Conservation (phyloP, 2,888 invertebrate genomes). For the Temnothorax unifasciatus region DNA sequence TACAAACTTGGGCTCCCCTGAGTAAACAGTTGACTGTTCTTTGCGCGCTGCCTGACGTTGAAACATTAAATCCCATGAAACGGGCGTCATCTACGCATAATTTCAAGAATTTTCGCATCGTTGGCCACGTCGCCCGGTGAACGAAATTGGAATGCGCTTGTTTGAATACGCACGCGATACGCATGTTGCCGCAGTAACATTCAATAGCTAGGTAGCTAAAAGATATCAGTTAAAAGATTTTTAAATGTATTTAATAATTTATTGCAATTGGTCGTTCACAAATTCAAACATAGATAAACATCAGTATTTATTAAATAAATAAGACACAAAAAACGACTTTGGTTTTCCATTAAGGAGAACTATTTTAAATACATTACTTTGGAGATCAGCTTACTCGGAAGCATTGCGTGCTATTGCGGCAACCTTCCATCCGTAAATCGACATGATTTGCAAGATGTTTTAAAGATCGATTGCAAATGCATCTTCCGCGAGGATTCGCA, state of each 20-base stretch:
- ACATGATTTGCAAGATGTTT: slow-evolving; percentile 61
- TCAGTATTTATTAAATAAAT: background rate
- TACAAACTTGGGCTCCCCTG: slow-evolving; percentile 56
- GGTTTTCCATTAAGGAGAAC: slow-evolving; percentile 16
- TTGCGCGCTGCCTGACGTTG: slow-evolving; percentile 50
- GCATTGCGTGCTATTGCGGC: slow-evolving; percentile 26
- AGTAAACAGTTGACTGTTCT: slow-evolving; percentile 58
- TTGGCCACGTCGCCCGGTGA: background rate
- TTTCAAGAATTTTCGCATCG: slow-evolving; percentile 50
- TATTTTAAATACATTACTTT: slow-evolving; percentile 45
- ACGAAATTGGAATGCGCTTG: slow-evolving; percentile 34
- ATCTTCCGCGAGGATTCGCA: slow-evolving; percentile 52
- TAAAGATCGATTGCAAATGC: slow-evolving; percentile 59
- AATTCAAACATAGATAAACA: background rate
- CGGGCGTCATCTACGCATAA: slow-evolving; percentile 54
- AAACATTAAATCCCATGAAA: slow-evolving; percentile 57
- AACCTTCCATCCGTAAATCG: slow-evolving; percentile 39
- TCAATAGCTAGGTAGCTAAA: background rate
- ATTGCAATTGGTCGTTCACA: background rate
- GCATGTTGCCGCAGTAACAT: background rate
- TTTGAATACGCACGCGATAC: background rate
- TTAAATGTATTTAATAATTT: background rate
- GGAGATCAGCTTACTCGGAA: background rate
- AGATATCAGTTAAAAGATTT: background rate
- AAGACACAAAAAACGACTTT: background rate